Percentiles rank a stretch among this genome's conserved stretches.
Conservation (phyloP, 2,797 vertebrate species). For the Synaphobranchus kaupii region DNA sequence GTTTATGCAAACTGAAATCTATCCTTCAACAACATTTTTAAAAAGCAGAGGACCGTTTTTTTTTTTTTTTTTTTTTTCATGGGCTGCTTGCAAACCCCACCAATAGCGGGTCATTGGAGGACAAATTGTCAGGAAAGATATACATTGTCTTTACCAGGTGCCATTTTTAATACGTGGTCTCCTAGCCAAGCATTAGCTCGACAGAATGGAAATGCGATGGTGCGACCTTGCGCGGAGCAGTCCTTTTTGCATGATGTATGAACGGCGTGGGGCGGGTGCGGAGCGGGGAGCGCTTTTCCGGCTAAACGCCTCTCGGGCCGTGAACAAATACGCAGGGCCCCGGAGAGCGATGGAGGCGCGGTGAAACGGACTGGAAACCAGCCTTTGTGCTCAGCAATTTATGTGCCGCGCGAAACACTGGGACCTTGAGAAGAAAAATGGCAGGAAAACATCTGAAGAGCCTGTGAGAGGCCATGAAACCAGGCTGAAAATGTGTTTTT, state of each 20-base stretch:
- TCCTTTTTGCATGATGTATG: conserved; percentile 64
- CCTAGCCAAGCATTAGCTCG: conserved; percentile 51
- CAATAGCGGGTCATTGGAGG: conserved; percentile 47
- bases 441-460: conserved; percentile 66
- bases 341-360: conserved; percentile 11
- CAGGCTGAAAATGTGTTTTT: background rate
- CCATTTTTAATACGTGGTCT: conserved; percentile 59
- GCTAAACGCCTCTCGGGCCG: conserved; percentile 52
- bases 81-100: conserved; percentile 19
- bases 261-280: conserved; percentile 53
- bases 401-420: conserved; percentile 61
- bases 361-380: conserved; percentile 75
- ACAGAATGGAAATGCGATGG: conserved; percentile 53
- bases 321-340: background rate
- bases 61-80: conserved; percentile 25
- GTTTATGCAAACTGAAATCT: background rate
- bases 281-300: conserved; percentile 59
- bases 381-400: conserved; percentile 75
- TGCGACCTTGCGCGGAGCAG: conserved; percentile 57
- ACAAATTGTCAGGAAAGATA: conserved; percentile 59
- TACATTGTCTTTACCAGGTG: conserved; percentile 51
- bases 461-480: conserved; percentile 34
- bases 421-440: conserved; percentile 65
- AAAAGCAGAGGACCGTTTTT: background rate
- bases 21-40: background rate